Percentiles rank a stretch among this genome's conserved stretches.
Evolutionary conservation across 2,113 vertebrate genomes (phyloP).

Genomic region (Bagarius yarrelli): DNA sequence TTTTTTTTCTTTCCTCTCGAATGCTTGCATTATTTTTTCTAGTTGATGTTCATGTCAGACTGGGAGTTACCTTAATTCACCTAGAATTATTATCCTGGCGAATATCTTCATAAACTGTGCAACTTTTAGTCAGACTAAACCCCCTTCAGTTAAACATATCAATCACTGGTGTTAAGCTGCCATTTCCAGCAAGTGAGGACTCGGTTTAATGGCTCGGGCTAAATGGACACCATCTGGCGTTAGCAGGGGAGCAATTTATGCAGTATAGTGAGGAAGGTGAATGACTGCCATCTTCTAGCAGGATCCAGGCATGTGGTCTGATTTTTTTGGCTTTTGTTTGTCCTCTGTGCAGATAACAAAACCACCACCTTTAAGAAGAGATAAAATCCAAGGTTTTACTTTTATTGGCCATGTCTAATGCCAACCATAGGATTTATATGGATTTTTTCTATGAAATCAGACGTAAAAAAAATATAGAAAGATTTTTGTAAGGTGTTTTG

Average conservation of each 20-base stretch:
- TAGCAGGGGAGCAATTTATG: slow-evolving; percentile 54
- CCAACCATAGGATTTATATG: neutral
- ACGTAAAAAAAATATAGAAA: neutral
- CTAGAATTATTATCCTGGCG: neutral
- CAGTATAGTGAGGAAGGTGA: slow-evolving; percentile 41
- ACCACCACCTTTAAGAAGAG: neutral
- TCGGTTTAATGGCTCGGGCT: slow-evolving; percentile 36
- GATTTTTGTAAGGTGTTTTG: neutral
- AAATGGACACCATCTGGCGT: slow-evolving; percentile 60
- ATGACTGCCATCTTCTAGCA: slow-evolving; percentile 26
- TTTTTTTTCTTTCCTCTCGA: neutral
- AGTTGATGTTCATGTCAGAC: neutral
- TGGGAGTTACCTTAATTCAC: neutral
- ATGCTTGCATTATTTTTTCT: neutral
- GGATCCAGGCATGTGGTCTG: neutral
- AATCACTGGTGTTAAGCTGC: slow-evolving; percentile 43
- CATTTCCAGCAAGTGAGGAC: slow-evolving; percentile 45
- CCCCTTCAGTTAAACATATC: neutral
- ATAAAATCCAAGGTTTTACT: neutral
- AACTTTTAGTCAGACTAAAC: slow-evolving; percentile 25
- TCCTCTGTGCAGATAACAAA: neutral
- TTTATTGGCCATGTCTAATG: neutral
- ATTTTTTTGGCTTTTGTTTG: slow-evolving; percentile 5
- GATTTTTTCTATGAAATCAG: no score
- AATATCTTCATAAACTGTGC: slow-evolving; percentile 9